Evolutionary conservation across 1,140 invertebrate genomes (phyloP).

Genomic region (Plectrocnemia conspersa): DNA sequence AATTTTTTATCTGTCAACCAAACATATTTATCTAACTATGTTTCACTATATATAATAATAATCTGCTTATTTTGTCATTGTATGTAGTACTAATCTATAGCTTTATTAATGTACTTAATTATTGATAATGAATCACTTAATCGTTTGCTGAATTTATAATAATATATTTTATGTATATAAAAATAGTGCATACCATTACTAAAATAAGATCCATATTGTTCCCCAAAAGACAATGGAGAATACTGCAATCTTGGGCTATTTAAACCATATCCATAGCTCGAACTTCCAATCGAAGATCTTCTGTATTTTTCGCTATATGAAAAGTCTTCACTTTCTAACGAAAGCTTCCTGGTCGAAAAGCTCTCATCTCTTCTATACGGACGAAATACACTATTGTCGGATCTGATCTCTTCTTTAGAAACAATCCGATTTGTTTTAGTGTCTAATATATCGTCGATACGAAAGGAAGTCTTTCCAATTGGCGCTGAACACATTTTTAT

Average conservation of each 20-base stretch:
- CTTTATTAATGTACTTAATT: no score
- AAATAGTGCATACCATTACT: conserved; percentile 9
- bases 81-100: no score
- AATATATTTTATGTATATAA: no score
- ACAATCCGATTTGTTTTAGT: not conserved
- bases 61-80: no score
- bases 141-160: no score
- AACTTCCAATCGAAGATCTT: conserved; percentile 3
- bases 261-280: conserved; percentile 2
- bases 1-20: no score
- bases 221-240: not conserved
- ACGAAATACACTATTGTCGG: conserved; percentile 10
- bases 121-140: no score
- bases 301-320: not conserved
- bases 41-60: no score
- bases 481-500: conserved; percentile 26
- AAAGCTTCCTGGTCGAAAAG: not conserved
- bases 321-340: not conserved
- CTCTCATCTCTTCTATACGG: conserved; percentile 2
- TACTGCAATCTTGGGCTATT: not conserved
- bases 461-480: conserved; percentile 24
- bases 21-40: no score
- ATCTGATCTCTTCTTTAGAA: conserved; percentile 11
- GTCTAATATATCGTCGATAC: conserved; percentile 32
- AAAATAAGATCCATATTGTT: not conserved